These are phyloP conservation scores for Whitmania pigra DNA, from an alignment of 1,140 invertebrate species.

Conservation along the genomic window DNA sequence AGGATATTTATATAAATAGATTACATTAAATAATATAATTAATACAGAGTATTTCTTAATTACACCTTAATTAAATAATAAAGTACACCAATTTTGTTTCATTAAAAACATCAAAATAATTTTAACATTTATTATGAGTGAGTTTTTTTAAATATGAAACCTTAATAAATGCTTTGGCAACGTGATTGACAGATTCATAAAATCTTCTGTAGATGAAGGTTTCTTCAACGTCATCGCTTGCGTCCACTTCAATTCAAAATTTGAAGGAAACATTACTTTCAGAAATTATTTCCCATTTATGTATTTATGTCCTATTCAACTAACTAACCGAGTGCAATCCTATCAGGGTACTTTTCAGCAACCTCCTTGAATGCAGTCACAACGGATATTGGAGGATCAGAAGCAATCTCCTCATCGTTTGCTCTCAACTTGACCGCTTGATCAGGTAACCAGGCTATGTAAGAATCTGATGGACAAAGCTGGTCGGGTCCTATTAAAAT, in stretches of 20 bases:
- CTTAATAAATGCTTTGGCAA: constrained; percentile 71
- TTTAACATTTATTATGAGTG: not conserved
- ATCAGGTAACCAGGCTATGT: constrained; percentile 46
- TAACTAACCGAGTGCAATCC: constrained; percentile 49
- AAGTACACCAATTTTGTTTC: not conserved
- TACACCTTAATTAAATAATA: too few species aligned
- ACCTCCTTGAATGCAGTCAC: constrained; percentile 57
- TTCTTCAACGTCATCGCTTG: constrained; percentile 43
- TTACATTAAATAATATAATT: not conserved
- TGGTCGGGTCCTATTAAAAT: constrained; percentile 54
- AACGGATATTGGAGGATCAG: constrained; percentile 56
- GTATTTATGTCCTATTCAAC: too few species aligned
- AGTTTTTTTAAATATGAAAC: constrained; percentile 25
- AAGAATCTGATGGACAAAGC: constrained; percentile 49
- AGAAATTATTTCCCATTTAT: too few species aligned
- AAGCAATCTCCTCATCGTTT: constrained; percentile 44
- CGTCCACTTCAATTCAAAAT: not conserved
- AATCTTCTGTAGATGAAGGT: constrained; percentile 68
- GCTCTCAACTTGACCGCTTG: constrained; percentile 56
- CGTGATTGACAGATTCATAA: constrained; percentile 54
- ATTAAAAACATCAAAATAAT: not conserved
- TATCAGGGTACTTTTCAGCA: constrained; percentile 55
- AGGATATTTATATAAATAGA: not conserved
- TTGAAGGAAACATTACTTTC: too few species aligned
- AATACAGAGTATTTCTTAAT: not conserved